These are phyloP conservation scores for Corydoras maculifer DNA, from an alignment of 2,113 vertebrate species.

Conservation along the genomic window DNA sequence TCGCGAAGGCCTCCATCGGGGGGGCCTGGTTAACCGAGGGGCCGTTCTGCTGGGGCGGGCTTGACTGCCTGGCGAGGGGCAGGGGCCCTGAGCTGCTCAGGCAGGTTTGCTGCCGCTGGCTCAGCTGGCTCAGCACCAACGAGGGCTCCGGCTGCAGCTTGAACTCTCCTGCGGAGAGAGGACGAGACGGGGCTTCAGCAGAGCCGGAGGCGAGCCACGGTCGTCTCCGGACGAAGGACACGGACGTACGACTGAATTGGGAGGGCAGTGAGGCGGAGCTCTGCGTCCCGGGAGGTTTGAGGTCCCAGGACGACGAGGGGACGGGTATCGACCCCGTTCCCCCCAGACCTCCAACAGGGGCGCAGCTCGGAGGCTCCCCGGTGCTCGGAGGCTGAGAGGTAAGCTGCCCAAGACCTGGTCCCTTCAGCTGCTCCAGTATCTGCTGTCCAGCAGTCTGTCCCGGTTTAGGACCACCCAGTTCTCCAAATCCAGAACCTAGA, in stretches of 20 bases:
- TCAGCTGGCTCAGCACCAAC: constrained; percentile 87
- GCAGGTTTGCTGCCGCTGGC: constrained; percentile 74
- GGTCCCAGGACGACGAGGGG: constrained; percentile 79
- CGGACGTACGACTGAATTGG: constrained; percentile 83
- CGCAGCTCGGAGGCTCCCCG: constrained; percentile 54
- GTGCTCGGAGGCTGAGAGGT: constrained; percentile 67
- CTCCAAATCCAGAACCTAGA: constrained; percentile 87
- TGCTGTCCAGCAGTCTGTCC: constrained; percentile 75
- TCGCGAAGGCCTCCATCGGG: constrained; percentile 51
- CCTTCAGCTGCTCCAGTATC: constrained; percentile 85
- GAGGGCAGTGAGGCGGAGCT: constrained; percentile 67
- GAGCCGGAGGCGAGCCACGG: too few relatives aligned
- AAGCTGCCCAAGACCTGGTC: constrained; percentile 77
- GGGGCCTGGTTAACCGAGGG: constrained; percentile 46
- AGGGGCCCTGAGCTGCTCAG: constrained; percentile 45
- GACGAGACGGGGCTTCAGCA: background rate
- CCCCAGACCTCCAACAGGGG: constrained; percentile 56
- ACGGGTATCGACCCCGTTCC: constrained; percentile 51
- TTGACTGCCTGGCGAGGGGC: constrained; percentile 59
- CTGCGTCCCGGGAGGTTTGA: constrained; percentile 70
- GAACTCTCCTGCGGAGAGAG: constrained; percentile 71
- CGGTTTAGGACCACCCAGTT: constrained; percentile 73
- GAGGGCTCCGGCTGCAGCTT: constrained; percentile 92
- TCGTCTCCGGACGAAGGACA: too few relatives aligned
- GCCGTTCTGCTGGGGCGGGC: constrained; percentile 49